phyloP scores from a whole-genome alignment of 23 tunicate genomes.

The Botrylloides violaceus region DNA sequence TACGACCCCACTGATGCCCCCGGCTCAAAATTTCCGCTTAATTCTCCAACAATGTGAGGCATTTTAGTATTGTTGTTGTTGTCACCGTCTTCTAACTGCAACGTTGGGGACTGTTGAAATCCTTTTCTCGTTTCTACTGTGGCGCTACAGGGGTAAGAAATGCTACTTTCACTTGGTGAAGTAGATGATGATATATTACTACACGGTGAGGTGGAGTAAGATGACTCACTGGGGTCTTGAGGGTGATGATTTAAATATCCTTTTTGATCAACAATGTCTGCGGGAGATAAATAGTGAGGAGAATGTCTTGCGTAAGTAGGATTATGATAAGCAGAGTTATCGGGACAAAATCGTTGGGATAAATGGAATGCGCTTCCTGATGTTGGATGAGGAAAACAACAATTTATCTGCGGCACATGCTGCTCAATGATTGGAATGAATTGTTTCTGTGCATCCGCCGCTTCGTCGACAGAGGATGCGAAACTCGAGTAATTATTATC shows the following conservation, averaged over 20 bases:
- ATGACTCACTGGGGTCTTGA: background rate
- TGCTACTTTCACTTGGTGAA: background rate
- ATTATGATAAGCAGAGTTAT: background rate
- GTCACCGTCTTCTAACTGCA: too few relatives aligned
- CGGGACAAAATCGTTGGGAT: background rate
- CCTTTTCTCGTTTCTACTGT: background rate
- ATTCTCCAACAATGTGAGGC: too few relatives aligned
- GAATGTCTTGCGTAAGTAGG: background rate
- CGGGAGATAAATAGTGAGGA: background rate
- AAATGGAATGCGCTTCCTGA: background rate
- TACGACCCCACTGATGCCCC: slow-evolving; percentile 2
- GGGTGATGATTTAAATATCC: background rate
- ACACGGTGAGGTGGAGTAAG: background rate
- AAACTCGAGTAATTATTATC: background rate
- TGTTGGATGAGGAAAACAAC: background rate
- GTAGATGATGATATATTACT: background rate
- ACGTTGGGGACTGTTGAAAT: too few relatives aligned
- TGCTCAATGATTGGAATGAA: background rate
- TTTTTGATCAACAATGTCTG: background rate
- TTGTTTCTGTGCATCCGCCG: background rate
- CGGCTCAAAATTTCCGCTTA: background rate
- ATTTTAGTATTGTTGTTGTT: background rate
- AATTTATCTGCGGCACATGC: background rate
- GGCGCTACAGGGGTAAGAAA: background rate
- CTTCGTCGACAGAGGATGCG: background rate